Evolutionary conservation across 2,113 vertebrate genomes (phyloP), one percentile per base, ranked within the genome.

Genomic region (Etheostoma spectabile): DNA sequence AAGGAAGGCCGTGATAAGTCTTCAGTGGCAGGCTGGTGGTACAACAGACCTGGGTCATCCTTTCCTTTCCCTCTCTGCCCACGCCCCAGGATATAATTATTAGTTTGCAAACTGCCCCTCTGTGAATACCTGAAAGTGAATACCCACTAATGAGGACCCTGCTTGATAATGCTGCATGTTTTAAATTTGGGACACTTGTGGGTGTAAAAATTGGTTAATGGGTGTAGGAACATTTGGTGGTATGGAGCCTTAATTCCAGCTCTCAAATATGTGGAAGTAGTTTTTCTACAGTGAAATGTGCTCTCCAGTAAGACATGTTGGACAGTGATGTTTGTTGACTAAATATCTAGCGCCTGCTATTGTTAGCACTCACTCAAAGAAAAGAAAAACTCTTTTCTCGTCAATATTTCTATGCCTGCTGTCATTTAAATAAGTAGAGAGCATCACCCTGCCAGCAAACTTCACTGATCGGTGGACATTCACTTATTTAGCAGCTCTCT

Each of bases 1-100:
- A 93, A 83, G 84, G 79, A 75, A 87, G 87, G 74, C 81, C 87
- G 86, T 81, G 87, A 86, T 85, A 85, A 88, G 84, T 90, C 77
- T 78, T 86, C 64, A 51, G 79, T 86, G 80, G 84, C 79, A 86
- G 71, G 52, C 82, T 75, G 90, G 57, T 88, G 79, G 59, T 78
- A 49, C 82, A 73, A 65, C 84, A 86, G 85, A 84, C 82, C 83
- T 45, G 60, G 68, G 83, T 66, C n/a, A 64, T 78, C 78, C 82
- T 84, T 82, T 55, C 33, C 38, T 59, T 68, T 24, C 35, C 61
- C 55, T 70, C 15, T 16, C 67, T 77, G 71, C 80, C 85, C 77
- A 84, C 83, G 61, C 68, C 55, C 33, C n/a, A 48, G 61, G 66
- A 84, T 85, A 55, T 77, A 77, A 87, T 88, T 77, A 80, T 82